A percentile compares a stretch with the other conserved stretches of the same genome.
These are phyloP conservation scores for Anthopleura sola DNA, from an alignment of 64 coral and sea anemone species.

Conservation along the genomic window DNA sequence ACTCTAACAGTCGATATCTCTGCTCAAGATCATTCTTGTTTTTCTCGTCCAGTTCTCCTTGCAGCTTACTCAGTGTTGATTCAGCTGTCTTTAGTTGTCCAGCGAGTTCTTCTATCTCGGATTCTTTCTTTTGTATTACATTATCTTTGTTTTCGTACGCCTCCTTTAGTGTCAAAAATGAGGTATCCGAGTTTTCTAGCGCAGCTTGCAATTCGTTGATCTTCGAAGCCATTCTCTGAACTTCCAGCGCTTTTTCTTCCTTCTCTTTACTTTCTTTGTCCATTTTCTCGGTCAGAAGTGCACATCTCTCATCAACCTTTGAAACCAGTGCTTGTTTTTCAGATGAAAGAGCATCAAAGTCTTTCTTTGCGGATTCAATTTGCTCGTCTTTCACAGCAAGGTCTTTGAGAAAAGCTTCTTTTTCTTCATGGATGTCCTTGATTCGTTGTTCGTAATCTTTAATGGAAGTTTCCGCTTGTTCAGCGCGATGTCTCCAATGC, in stretches of 20 bases:
- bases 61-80: constrained; percentile 22
- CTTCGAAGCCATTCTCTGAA: background rate
- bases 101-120: constrained; percentile 37
- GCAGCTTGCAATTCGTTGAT: background rate
- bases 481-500: constrained; percentile 50
- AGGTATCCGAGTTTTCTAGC: background rate
- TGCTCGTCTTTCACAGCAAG: constrained; percentile 31
- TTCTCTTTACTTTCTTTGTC: constrained; percentile 4
- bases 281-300: constrained; percentile 15
- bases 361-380: constrained; percentile 15
- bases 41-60: constrained; percentile 9
- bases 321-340: constrained; percentile 22
- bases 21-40: constrained; percentile 6
- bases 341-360: constrained; percentile 23
- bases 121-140: constrained; percentile 27
- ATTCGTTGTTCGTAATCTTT: constrained; percentile 35
- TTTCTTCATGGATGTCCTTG: constrained; percentile 37
- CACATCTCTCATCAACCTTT: constrained; percentile 20
- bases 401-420: constrained; percentile 25
- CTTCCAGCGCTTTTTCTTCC: background rate
- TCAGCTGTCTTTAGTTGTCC: background rate
- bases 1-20: background rate
- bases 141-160: constrained; percentile 23
- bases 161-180: background rate
- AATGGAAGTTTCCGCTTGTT: constrained; percentile 51